These are phyloP conservation scores for Macaca mulatta DNA, from an alignment of 2,113 vertebrate genomes.

Conservation along the genomic window DNA sequence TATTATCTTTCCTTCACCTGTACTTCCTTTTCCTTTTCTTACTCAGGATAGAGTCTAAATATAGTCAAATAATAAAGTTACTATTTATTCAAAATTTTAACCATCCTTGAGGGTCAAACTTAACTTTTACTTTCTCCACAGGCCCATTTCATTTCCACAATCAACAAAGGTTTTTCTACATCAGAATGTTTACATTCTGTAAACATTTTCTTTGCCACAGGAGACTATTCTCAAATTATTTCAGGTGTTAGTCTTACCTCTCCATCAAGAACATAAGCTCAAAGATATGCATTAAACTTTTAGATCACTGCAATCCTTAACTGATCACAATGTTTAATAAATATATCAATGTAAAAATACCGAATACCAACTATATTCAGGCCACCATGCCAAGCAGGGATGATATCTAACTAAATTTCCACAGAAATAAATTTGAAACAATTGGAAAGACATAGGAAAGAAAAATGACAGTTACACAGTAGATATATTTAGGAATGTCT, in stretches of 20 bases:
- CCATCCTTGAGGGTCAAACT: not conserved
- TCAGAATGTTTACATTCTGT: not conserved
- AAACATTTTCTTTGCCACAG: not conserved
- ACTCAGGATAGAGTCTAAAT: not conserved
- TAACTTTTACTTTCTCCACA: constrained; percentile 32
- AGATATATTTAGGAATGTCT: not conserved
- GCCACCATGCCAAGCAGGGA: not conserved
- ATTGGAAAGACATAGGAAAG: not conserved
- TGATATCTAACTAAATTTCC: not conserved
- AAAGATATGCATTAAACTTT: not conserved
- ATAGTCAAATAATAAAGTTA: constrained; percentile 14
- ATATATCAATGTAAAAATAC: not conserved
- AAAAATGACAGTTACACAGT: constrained; percentile 28
- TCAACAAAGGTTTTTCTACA: not conserved
- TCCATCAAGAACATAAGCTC: not conserved
- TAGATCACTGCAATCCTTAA: not conserved
- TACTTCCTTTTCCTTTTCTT: not conserved
- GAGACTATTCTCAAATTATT: not conserved
- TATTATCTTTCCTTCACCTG: constrained; percentile 20
- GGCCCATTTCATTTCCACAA: not conserved
- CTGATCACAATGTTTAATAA: not conserved
- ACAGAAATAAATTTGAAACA: constrained; percentile 28
- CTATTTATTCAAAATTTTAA: constrained; percentile 14
- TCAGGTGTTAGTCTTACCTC: not conserved
- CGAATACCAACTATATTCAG: not conserved